Percentiles rank a stretch among this genome's conserved stretches.
Conservation (phyloP, 2,797 vertebrate genomes). For the Cuniculus paca region DNA sequence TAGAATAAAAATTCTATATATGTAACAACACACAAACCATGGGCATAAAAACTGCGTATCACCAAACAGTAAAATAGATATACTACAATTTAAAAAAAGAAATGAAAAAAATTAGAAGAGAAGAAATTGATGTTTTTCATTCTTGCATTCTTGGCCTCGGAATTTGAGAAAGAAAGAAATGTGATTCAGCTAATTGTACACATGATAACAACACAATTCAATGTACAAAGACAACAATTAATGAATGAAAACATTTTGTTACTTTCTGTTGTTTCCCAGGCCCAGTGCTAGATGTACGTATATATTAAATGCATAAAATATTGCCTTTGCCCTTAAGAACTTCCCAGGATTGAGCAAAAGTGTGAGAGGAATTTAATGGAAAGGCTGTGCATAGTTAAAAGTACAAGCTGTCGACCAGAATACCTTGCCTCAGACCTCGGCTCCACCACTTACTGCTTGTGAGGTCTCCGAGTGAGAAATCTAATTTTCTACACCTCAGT, state of each 20-base stretch:
- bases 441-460: not conserved
- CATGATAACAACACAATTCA: not conserved
- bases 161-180: not conserved
- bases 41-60: not conserved
- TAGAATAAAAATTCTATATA: not conserved
- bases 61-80: not conserved
- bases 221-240: constrained; percentile 15
- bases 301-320: not conserved
- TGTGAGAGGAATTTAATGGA: not conserved
- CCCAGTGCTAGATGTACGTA: not conserved
- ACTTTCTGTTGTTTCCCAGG: not conserved
- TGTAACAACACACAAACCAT: not conserved
- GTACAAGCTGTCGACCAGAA: not conserved
- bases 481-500: not conserved
- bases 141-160: not conserved
- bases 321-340: not conserved
- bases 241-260: not conserved
- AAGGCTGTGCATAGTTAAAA: no score
- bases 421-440: not conserved
- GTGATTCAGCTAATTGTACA: not conserved
- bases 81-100: not conserved
- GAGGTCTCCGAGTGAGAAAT: not conserved
- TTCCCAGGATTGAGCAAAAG: not conserved
- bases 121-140: constrained; percentile 15
- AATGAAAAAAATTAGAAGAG: constrained; percentile 19